phyloP scores from a whole-genome alignment of 2,797 vertebrate species.

The Dromococcyx pavoninus region DNA sequence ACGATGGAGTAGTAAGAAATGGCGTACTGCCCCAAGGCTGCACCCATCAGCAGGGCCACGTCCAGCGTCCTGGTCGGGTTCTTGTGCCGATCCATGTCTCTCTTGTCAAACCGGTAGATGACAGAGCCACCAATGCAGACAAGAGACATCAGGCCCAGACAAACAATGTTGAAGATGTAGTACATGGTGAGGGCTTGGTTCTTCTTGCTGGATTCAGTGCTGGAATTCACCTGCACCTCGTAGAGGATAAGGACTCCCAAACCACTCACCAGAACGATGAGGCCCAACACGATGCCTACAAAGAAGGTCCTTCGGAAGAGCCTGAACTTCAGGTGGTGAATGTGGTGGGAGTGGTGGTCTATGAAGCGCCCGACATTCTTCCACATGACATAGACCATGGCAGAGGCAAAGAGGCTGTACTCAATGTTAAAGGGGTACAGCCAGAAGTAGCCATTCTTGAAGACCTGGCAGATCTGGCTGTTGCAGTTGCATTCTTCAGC shows the following conservation, averaged over 20 bases:
- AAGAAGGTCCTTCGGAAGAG: constrained; percentile 79
- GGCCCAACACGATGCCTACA: constrained; percentile 77
- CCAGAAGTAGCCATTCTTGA: constrained; percentile 89
- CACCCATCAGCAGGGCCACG: constrained; percentile 88
- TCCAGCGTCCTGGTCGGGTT: constrained; percentile 93
- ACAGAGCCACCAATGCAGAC: constrained; percentile 79
- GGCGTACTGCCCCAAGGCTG: constrained; percentile 89
- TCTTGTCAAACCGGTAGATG: constrained; percentile 86
- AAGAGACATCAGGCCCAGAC: constrained; percentile 84
- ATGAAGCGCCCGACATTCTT: constrained; percentile 89
- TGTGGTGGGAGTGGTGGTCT: constrained; percentile 76
- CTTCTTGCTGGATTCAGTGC: constrained; percentile 24
- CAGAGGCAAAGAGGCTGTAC: constrained; percentile 94
- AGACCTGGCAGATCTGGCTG: constrained; percentile 80
- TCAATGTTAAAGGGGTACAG: constrained; percentile 97
- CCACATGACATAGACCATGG: constrained; percentile 97
- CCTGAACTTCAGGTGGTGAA: constrained; percentile 68
- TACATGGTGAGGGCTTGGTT: constrained; percentile 81
- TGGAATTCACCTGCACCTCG: constrained; percentile 77
- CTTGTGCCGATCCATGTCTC: constrained; percentile 86
- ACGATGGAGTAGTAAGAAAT: constrained; percentile 92
- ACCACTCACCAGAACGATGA: constrained; percentile 81
- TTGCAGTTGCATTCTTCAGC: constrained; percentile 77
- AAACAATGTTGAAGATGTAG: constrained; percentile 87
- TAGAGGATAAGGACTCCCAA: constrained; percentile 89